These are phyloP conservation scores for Drosophila lini DNA, from an alignment of 1,140 invertebrate genomes.

Conservation along the genomic window DNA sequence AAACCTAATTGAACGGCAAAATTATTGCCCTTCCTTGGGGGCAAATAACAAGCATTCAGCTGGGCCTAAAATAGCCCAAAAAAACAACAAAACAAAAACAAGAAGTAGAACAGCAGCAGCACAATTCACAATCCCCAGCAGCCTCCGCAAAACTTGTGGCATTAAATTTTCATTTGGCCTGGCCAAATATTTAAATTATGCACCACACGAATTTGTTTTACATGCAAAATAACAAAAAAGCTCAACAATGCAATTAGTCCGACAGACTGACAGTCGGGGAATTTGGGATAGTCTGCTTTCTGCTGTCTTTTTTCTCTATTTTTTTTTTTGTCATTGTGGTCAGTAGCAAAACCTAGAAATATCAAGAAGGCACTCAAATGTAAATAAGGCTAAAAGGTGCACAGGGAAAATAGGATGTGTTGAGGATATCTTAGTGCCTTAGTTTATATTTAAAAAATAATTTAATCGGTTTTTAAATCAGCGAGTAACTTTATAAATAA, in stretches of 20 bases:
- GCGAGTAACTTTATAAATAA: background rate
- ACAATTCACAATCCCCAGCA: constrained; percentile 6
- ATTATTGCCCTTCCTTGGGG: constrained; percentile 68
- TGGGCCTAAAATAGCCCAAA: constrained; percentile 30
- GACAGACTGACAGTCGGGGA: constrained; percentile 15
- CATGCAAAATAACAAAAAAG: constrained; percentile 49
- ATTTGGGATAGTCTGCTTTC: constrained; percentile 21
- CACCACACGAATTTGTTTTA: constrained; percentile 43
- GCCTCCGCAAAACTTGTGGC: constrained; percentile 2
- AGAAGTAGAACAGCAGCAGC: background rate
- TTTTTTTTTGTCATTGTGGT: constrained; percentile 15
- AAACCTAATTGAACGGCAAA: constrained; percentile 80
- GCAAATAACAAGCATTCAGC: constrained; percentile 51
- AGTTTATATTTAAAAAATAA: too few species aligned
- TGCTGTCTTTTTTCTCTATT: constrained; percentile 1
- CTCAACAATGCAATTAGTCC: constrained; percentile 66
- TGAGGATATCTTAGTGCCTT: background rate
- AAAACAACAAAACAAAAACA: constrained; percentile 2
- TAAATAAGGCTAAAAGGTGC: constrained; percentile 63
- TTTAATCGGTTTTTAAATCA: too few species aligned
- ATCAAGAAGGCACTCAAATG: constrained; percentile 46
- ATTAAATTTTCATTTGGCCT: constrained; percentile 45
- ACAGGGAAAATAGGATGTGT: background rate
- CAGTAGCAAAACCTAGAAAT: constrained; percentile 11
- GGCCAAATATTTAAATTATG: constrained; percentile 61